Evolutionary conservation across 2,113 vertebrate genomes (phyloP).

Genomic region (Zosterops hypoxanthus): DNA sequence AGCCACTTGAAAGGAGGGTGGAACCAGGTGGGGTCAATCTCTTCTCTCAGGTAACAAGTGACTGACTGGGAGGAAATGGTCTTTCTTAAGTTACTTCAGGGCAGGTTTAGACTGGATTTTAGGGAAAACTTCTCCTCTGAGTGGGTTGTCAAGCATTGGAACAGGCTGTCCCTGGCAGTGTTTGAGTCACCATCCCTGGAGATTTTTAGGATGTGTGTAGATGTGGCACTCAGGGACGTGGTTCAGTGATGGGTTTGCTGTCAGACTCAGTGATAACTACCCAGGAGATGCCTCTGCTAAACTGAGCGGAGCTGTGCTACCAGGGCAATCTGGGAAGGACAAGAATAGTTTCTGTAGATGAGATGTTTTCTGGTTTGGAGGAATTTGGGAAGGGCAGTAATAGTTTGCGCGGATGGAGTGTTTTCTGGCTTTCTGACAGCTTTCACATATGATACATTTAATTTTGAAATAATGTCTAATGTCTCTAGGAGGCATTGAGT

Average conservation of each 20-base stretch:
- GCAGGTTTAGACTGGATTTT: neutral
- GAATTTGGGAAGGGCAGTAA: neutral
- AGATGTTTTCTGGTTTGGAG: too few species aligned
- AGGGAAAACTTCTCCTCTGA: neutral
- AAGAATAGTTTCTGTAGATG: neutral
- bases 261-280: neutral
- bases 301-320: neutral
- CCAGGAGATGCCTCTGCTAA: neutral
- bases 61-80: neutral
- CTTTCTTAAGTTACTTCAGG: neutral
- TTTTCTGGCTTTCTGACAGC: neutral
- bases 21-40: neutral
- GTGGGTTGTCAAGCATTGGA: neutral
- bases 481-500: neutral
- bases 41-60: neutral
- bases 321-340: too few species aligned
- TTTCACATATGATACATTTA: neutral
- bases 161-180: neutral
- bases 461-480: neutral
- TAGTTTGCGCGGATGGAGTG: neutral
- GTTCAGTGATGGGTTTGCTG: neutral
- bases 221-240: neutral
- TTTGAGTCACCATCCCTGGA: neutral
- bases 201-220: neutral
- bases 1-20: neutral